These are phyloP conservation scores for Eremophila alpestris DNA, from an alignment of 2,797 vertebrate species.

Conservation along the genomic window DNA sequence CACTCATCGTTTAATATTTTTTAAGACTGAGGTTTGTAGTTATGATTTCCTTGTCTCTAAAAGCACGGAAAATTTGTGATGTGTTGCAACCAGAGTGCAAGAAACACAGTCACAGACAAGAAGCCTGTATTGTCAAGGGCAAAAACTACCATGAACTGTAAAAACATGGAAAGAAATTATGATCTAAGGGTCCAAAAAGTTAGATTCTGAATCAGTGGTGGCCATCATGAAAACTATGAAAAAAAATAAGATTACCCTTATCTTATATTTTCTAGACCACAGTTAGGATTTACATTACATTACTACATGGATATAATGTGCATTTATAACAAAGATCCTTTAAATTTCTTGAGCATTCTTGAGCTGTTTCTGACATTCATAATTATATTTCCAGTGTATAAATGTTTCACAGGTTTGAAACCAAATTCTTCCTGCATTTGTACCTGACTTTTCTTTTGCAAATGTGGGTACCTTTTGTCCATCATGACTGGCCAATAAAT, in stretches of 20 bases:
- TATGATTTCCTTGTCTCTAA: neutral
- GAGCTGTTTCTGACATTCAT: neutral
- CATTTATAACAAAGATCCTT: neutral
- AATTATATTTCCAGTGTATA: neutral
- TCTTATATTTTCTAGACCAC: neutral
- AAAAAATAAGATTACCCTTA: neutral
- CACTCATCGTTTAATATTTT: neutral
- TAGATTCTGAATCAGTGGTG: neutral
- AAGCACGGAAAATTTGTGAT: neutral
- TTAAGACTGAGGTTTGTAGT: neutral
- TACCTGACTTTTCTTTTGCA: neutral
- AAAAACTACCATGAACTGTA: neutral
- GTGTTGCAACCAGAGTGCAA: neutral
- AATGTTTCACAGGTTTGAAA: neutral
- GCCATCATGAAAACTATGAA: neutral
- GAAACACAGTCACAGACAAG: neutral
- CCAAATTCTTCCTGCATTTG: neutral
- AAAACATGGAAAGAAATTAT: neutral
- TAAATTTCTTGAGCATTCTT: neutral
- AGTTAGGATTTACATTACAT: neutral
- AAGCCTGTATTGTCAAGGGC: neutral
- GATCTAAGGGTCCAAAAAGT: neutral
- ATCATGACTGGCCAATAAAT: neutral
- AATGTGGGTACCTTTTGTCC: neutral
- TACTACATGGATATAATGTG: neutral